Percentiles rank a stretch among this genome's conserved stretches.
Evolutionary conservation across 2,888 invertebrate species (phyloP).

Genomic region (Smittia sp.): DNA sequence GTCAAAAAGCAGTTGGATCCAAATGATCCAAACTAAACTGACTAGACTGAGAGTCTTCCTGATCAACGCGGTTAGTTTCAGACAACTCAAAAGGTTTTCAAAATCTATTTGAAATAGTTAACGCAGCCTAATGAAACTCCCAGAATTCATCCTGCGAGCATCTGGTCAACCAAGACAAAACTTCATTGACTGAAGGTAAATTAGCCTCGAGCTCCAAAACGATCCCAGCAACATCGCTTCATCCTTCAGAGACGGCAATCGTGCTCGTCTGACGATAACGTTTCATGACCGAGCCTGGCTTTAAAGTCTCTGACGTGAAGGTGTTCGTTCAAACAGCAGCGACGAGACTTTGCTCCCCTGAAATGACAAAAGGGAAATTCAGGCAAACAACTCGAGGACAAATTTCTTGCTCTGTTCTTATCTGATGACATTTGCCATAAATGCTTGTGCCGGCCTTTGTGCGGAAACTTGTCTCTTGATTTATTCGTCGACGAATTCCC

Average conservation of each 20-base stretch:
- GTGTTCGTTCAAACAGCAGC: not conserved
- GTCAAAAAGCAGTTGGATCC: too few relatives aligned
- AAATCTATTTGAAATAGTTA: too few relatives aligned
- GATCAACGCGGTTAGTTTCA: too few relatives aligned
- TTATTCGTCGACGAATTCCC: slow-evolving; percentile 3
- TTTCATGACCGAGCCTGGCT: slow-evolving; percentile 11
- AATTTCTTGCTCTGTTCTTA: slow-evolving; percentile 2
- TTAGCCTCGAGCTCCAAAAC: not conserved
- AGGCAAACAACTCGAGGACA: slow-evolving; percentile 1
- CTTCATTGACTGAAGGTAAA: slow-evolving; percentile 20
- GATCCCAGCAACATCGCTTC: not conserved
- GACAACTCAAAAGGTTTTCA: too few relatives aligned
- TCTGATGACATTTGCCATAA: slow-evolving; percentile 15
- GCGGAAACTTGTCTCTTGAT: not conserved
- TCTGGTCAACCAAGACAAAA: too few relatives aligned
- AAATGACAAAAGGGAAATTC: not conserved
- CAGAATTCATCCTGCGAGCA: too few relatives aligned
- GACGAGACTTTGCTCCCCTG: not conserved
- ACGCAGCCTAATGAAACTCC: too few relatives aligned
- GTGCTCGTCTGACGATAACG: not conserved
- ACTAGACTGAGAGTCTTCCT: too few relatives aligned
- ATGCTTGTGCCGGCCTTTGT: too few relatives aligned
- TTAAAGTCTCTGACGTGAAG: not conserved
- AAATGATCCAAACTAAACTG: too few relatives aligned
- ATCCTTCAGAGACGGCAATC: not conserved